Percentiles rank a stretch among this genome's conserved stretches.
These are phyloP conservation scores for Oryzaephilus surinamensis DNA, from an alignment of 1,140 invertebrate species.

Conservation along the genomic window DNA sequence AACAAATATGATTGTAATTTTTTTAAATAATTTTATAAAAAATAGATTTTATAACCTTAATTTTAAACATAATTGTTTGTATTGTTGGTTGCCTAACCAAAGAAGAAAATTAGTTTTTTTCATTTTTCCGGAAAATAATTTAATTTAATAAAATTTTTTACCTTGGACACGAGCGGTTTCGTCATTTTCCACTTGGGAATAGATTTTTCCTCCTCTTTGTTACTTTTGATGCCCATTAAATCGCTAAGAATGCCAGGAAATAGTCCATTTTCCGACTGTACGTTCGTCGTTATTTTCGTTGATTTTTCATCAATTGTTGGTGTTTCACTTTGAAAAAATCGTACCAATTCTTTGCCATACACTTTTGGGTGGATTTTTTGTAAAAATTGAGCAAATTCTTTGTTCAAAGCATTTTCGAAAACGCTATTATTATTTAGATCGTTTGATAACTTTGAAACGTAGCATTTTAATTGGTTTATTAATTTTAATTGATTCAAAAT, in stretches of 20 bases:
- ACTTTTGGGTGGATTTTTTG: conserved; percentile 38
- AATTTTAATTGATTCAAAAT: conserved; percentile 42
- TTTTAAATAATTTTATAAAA: neutral
- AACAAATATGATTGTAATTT: too few relatives aligned
- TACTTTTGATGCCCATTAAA: too few relatives aligned
- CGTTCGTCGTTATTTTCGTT: too few relatives aligned
- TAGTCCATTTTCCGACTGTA: too few relatives aligned
- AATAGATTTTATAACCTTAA: conserved; percentile 1
- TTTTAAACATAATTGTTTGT: conserved; percentile 1
- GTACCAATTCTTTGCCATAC: conserved; percentile 27
- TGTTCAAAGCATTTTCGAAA: conserved; percentile 39
- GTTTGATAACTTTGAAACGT: conserved; percentile 38
- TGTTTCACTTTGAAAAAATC: too few relatives aligned
- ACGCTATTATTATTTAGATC: too few relatives aligned
- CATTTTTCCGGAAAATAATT: too few relatives aligned
- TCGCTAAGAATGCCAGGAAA: too few relatives aligned
- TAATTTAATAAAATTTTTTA: too few relatives aligned
- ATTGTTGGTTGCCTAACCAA: neutral
- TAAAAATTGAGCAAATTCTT: conserved; percentile 42
- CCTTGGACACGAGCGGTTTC: too few relatives aligned
- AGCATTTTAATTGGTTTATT: conserved; percentile 38
- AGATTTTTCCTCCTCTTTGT: neutral
- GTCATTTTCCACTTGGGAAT: conserved; percentile 6
- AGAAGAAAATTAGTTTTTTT: too few relatives aligned
- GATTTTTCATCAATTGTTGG: too few relatives aligned